Evolutionary conservation across 2,113 vertebrate genomes (phyloP), one percentile per base, ranked within the genome.

Genomic region (Oncorhynchus keta): DNA sequence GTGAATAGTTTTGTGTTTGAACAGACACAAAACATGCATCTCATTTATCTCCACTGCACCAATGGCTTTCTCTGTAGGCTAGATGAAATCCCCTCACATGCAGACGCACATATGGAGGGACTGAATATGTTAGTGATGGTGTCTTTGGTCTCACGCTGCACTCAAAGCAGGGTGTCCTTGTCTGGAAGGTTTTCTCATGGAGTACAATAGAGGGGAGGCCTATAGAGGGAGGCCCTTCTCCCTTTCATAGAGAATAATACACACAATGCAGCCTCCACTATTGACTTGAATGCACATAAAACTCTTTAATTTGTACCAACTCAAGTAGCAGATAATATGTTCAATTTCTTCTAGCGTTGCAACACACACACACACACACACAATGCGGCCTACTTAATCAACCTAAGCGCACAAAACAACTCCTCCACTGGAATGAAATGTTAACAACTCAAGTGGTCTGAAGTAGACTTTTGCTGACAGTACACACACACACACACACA

Each of bases 121-220:
- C 35, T 76, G 74, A 69, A 69, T 70, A 11, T 78, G 68, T 81
- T 73, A 32, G 81, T 26, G 78, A 62, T 20, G 73, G 48, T 76
- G 75, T 66, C 76, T 80, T 45, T 3, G 26, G 35, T 77, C 75
- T 79, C 51, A 20, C 16, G 14, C 12, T 55, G 77, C 73, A 68
- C 22, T 30, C 51, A 72, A 73, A 70, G 78, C 76, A 75, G 82
- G 66, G 62, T 76, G 76, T 78, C 74, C 39, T 35, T 1, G 59
- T 76, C 72, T 59, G 14, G 18, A 81, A 57, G 73, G 28, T 82
- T 89, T 89, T 86, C 82, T 84, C 80, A 79, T 83, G 84, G 84
- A 82, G 76, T 74, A 89, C 89, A 91, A 90, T 85, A 80, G 77
- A 86, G 73, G 51, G 76, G 51, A 51, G 55, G 78, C 82, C 82